These are phyloP conservation scores for Oxyura jamaicensis DNA, from an alignment of 2,113 vertebrate genomes.

Conservation along the genomic window DNA sequence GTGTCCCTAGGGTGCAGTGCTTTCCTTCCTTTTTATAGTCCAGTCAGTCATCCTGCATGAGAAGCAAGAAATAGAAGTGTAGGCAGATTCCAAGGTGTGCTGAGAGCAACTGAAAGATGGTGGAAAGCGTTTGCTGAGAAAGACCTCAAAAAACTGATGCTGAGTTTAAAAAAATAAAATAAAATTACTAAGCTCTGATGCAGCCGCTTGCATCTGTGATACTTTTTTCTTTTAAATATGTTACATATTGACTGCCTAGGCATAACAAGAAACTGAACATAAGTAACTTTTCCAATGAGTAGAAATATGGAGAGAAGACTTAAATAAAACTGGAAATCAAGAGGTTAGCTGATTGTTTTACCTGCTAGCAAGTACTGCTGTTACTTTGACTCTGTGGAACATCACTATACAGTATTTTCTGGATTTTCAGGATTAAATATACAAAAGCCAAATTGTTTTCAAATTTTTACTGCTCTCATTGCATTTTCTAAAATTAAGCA, in stretches of 20 bases:
- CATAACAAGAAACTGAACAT: not conserved
- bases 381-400: not conserved
- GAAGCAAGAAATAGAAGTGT: not conserved
- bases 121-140: not conserved
- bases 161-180: not conserved
- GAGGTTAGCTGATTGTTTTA: not conserved
- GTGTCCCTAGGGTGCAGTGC: not conserved
- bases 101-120: not conserved
- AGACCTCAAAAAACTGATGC: not conserved
- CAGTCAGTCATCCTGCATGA: not conserved
- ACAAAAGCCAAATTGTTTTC: not conserved
- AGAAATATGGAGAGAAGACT: not conserved
- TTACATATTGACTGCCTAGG: not conserved
- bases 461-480: not conserved
- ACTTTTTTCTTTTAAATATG: not conserved
- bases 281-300: not conserved
- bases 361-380: not conserved
- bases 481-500: not conserved
- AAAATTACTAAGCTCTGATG: not conserved
- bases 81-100: not conserved
- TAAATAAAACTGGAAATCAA: not conserved
- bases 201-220: not conserved
- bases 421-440: not conserved
- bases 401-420: not conserved
- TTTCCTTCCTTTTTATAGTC: conserved; percentile 22